Percentiles rank a stretch among this genome's conserved stretches.
phyloP scores from a whole-genome alignment of 2,113 vertebrate genomes.

The Xiphorhynchus elegans region DNA sequence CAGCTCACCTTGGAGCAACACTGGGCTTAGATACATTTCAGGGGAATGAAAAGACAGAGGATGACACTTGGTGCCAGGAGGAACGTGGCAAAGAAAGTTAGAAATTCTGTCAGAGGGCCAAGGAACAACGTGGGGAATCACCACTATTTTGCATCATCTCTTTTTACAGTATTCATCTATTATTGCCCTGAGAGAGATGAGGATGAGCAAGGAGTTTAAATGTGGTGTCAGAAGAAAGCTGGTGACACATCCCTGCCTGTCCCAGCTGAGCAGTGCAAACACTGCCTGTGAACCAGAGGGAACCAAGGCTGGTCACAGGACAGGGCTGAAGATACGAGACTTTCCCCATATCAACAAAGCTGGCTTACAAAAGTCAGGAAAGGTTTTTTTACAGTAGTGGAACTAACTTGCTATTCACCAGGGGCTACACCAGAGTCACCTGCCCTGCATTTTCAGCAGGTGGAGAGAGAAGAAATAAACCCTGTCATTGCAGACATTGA shows the following conservation, averaged over 20 bases:
- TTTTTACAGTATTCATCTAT: neutral
- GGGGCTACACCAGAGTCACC: neutral
- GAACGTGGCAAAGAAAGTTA: neutral
- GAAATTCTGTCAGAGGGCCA: neutral
- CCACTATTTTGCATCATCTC: neutral
- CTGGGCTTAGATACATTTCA: neutral
- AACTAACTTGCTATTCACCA: neutral
- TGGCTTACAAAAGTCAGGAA: neutral
- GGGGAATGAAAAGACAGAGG: neutral
- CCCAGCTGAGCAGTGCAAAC: neutral
- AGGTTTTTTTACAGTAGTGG: neutral
- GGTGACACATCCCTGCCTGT: neutral
- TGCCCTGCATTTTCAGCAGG: neutral
- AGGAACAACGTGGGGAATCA: neutral
- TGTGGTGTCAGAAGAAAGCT: neutral
- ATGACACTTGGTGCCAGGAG: neutral
- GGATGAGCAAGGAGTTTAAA: neutral
- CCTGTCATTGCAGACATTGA: neutral
- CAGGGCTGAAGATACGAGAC: neutral
- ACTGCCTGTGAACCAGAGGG: neutral
- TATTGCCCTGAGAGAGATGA: neutral
- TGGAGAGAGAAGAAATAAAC: neutral
- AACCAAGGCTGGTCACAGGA: neutral
- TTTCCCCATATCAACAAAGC: neutral
- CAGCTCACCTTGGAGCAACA: neutral